Conservation (phyloP, 2,113 vertebrate genomes). For the Colaptes auratus region DNA sequence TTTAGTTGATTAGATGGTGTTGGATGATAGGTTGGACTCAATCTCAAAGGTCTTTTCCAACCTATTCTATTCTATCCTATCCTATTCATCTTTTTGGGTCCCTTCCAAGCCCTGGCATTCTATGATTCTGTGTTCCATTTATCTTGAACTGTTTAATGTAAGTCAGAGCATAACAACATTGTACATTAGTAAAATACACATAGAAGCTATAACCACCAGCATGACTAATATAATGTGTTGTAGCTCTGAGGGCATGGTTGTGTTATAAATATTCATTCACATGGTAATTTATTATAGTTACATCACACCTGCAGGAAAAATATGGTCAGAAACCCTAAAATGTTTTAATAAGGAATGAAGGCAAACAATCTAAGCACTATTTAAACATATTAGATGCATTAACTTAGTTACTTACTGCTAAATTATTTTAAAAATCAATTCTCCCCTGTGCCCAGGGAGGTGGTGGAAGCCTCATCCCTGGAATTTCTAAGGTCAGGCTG, state of each 20-base stretch:
- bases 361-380: background rate
- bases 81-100: too few relatives aligned
- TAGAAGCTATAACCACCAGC: background rate
- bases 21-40: too few relatives aligned
- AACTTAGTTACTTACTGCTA: background rate
- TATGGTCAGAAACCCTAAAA: background rate
- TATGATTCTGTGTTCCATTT: background rate
- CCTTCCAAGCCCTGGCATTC: too few relatives aligned
- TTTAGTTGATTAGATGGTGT: too few relatives aligned
- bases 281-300: conserved; percentile 5
- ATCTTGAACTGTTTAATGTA: background rate
- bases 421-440: background rate
- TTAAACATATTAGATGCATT: background rate
- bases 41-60: too few relatives aligned
- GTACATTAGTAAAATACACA: background rate
- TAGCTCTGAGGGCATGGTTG: background rate
- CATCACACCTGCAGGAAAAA: conserved; percentile 30
- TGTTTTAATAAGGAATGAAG: background rate
- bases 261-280: conserved; percentile 39
- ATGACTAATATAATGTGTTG: background rate
- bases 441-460: too few relatives aligned
- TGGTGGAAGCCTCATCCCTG: too few relatives aligned
- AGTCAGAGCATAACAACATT: background rate
- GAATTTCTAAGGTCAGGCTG: too few relatives aligned
- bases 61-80: too few relatives aligned